Conservation (phyloP, 2,888 invertebrate genomes). For the Thalpophila matura region DNA sequence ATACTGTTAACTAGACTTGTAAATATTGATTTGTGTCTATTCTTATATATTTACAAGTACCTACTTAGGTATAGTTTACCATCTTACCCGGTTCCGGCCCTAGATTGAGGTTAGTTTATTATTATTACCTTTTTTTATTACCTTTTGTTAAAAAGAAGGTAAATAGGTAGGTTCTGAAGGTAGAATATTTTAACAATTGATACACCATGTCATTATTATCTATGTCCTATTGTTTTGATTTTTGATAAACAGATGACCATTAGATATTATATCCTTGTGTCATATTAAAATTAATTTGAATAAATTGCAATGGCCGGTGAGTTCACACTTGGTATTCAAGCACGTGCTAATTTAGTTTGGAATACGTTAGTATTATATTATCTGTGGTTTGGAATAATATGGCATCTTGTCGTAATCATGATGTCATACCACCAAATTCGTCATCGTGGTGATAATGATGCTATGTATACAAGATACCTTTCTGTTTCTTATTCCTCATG, state of each 20-base stretch:
- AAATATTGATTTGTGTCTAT: conserved; percentile 3
- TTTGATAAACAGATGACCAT: neutral
- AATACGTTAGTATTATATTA: too few relatives aligned
- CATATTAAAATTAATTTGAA: neutral
- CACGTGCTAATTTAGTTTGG: too few relatives aligned
- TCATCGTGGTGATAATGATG: too few relatives aligned
- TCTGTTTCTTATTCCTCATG: too few relatives aligned
- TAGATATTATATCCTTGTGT: neutral
- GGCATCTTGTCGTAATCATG: too few relatives aligned
- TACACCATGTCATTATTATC: too few relatives aligned
- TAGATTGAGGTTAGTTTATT: conserved; percentile 2
- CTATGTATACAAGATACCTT: too few relatives aligned
- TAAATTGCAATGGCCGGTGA: neutral
- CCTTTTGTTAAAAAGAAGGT: neutral
- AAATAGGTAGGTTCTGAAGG: neutral
- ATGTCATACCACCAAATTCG: too few relatives aligned
- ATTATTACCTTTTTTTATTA: too few relatives aligned
- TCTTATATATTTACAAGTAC: neutral
- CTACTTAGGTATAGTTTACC: neutral
- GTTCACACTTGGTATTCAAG: too few relatives aligned
- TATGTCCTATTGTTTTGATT: conserved; percentile 3
- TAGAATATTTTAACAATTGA: neutral
- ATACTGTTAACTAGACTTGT: neutral
- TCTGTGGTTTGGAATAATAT: too few relatives aligned
- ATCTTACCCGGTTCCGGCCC: conserved; percentile 31